These are phyloP conservation scores for Diachrysia chrysitis DNA, from an alignment of 2,888 invertebrate genomes.

Conservation along the genomic window DNA sequence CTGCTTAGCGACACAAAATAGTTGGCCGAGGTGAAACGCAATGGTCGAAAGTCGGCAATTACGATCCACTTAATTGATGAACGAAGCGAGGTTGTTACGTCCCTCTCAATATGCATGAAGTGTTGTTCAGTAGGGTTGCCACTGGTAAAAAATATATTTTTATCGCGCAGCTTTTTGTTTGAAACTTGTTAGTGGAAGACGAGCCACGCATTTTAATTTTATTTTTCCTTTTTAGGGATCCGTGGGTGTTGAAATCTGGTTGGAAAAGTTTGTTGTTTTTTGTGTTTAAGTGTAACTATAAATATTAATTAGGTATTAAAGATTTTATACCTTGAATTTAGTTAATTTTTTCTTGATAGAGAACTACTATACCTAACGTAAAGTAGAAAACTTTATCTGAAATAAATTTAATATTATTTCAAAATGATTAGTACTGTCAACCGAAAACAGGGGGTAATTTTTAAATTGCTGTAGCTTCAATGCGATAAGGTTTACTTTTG, in stretches of 20 bases:
- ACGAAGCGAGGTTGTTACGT: constrained; percentile 56
- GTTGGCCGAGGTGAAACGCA: constrained; percentile 49
- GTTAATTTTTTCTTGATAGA: no score
- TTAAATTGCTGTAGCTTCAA: no score
- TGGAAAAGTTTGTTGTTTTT: no score
- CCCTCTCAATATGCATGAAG: constrained; percentile 69
- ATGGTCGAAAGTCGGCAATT: constrained; percentile 68
- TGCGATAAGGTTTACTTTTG: no score
- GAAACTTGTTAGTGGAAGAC: constrained; percentile 2
- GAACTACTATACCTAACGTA: no score
- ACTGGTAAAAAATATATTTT: not conserved
- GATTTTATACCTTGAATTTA: no score
- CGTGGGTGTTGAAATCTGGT: not conserved
- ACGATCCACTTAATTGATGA: constrained; percentile 71
- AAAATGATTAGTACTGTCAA: no score
- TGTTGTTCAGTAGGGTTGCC: constrained; percentile 56
- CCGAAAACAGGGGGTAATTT: no score
- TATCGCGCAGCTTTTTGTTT: not conserved
- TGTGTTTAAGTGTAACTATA: no score
- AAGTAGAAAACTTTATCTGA: no score
- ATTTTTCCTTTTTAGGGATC: not conserved
- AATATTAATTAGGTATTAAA: no score
- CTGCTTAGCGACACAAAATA: constrained; percentile 33
- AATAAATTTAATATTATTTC: no score
- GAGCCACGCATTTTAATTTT: not conserved